Percentiles rank a stretch among this genome's conserved stretches.
phyloP scores from a whole-genome alignment of 2,888 invertebrate genomes.

The Margaritifera margaritifera region DNA sequence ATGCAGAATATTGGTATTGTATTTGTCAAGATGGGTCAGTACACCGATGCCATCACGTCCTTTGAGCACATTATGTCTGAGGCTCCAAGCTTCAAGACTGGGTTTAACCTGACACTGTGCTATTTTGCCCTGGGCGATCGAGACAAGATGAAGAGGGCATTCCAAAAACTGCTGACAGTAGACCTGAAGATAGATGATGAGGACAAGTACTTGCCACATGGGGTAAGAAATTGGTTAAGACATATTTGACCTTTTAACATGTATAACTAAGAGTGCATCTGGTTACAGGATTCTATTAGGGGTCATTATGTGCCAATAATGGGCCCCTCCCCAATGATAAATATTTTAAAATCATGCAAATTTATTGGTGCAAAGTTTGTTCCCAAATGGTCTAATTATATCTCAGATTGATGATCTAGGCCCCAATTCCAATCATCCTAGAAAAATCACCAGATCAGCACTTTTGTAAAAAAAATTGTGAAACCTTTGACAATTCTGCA shows the following conservation, averaged over 20 bases:
- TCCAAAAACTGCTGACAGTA: constrained; percentile 90
- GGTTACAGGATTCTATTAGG: too few species aligned
- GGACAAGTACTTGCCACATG: constrained; percentile 78
- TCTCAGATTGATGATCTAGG: too few species aligned
- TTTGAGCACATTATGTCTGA: constrained; percentile 99
- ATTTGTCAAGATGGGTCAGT: constrained; percentile 96
- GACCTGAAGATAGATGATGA: constrained; percentile 86
- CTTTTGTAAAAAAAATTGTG: too few species aligned
- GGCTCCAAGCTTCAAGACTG: constrained; percentile 89
- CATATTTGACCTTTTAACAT: not conserved
- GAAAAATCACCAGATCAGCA: too few species aligned
- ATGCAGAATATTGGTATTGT: constrained; percentile 98
- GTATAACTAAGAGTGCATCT: not conserved
- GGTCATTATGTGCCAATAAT: too few species aligned
- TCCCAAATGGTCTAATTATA: too few species aligned
- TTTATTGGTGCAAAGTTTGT: too few species aligned
- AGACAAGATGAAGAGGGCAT: constrained; percentile 94
- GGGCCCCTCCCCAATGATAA: too few species aligned
- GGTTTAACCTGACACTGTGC: constrained; percentile 86
- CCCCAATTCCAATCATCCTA: too few species aligned
- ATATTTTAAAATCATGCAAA: too few species aligned
- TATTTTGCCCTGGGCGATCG: constrained; percentile 81
- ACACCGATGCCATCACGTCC: constrained; percentile 95
- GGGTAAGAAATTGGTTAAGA: constrained; percentile 60
- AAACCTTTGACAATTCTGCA: too few species aligned